Percentiles rank a stretch among this genome's conserved stretches.
Conservation (phyloP, 2,113 vertebrate genomes). For the Corydoras maculifer region DNA sequence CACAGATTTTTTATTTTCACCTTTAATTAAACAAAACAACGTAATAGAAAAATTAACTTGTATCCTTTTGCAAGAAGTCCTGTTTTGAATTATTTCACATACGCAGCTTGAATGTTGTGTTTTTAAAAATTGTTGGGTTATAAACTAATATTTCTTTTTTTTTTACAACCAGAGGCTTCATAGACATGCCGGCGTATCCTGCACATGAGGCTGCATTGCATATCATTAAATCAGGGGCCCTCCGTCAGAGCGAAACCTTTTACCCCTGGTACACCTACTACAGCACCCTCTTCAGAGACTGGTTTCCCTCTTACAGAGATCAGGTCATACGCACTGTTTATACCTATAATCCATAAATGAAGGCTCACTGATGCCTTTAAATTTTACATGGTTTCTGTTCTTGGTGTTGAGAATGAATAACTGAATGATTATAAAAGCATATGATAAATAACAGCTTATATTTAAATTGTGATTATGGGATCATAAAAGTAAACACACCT, state of each 20-base stretch:
- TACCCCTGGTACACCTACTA: conserved; percentile 67
- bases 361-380: not conserved
- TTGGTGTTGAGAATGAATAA: not conserved
- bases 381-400: not conserved
- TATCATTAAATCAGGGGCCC: conserved; percentile 66
- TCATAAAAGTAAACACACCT: too few relatives aligned
- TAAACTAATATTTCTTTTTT: conserved; percentile 15
- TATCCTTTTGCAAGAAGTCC: too few relatives aligned
- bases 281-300: conserved; percentile 52
- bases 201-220: conserved; percentile 70
- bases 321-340: conserved; percentile 59
- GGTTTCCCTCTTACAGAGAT: conserved; percentile 55
- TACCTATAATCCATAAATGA: conserved; percentile 51
- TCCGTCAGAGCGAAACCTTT: conserved; percentile 57
- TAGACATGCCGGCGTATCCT: conserved; percentile 56
- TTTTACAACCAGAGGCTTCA: conserved; percentile 54
- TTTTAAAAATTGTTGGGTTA: not conserved
- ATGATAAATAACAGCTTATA: too few relatives aligned
- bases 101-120: too few relatives aligned
- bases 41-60: too few relatives aligned
- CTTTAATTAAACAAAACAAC: too few relatives aligned
- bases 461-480: too few relatives aligned
- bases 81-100: too few relatives aligned
- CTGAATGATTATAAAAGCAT: too few relatives aligned
- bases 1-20: too few relatives aligned